Base-by-base conservation (phyloP, 2,113 vertebrate species). In the Eudyptes chrysolophus region DNA sequence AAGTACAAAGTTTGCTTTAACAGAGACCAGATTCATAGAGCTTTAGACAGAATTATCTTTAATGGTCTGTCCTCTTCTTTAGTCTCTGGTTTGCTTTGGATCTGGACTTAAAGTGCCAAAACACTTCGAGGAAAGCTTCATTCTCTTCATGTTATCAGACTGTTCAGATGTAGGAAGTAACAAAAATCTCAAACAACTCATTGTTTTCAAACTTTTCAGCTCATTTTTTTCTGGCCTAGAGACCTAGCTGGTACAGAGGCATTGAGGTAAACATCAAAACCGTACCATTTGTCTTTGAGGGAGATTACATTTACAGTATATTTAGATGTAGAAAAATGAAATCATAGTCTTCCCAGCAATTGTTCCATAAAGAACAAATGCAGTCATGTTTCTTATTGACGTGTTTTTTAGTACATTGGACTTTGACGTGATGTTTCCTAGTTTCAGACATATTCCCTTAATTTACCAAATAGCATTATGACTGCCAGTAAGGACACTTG, bases 401-500 rank as follows among this genome's bases (percentile, higher is more conserved):
- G 21, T 85, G 38, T 44, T 70, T 81, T 72, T 46, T 74, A 71
- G 13, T 86, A 42, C 36, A 32, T 57, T 44, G 32, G 55, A 90
- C 5, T 96, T 92, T 94, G 55, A 70, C 6, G 2, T 66, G 52
- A 88, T 62, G 7, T 78, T 95, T 91, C 61, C 36, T 65, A 74
- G 40, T 83, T 94, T 93, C 54, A 90, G 40, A 68, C 40, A 84
- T 40, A 70, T n/a, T 92, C 17, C 26, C n/a, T 74, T 92, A 61
- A 66, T 74, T 83, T 94, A 57, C 13, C 57, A 92, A 88, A 84
- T 30, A 95, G 4, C 54, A 51, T 84, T 48, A 85, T 64, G 61
- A 87, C 52, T 96, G 74, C 83, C 83, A 92, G 42, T 32, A 90
- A 86, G 42, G 82, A 93, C 40, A 57, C 26, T 94, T 89, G 60